These are phyloP conservation scores for Cantharis lateralis DNA, from an alignment of 2,888 invertebrate species.

Conservation along the genomic window DNA sequence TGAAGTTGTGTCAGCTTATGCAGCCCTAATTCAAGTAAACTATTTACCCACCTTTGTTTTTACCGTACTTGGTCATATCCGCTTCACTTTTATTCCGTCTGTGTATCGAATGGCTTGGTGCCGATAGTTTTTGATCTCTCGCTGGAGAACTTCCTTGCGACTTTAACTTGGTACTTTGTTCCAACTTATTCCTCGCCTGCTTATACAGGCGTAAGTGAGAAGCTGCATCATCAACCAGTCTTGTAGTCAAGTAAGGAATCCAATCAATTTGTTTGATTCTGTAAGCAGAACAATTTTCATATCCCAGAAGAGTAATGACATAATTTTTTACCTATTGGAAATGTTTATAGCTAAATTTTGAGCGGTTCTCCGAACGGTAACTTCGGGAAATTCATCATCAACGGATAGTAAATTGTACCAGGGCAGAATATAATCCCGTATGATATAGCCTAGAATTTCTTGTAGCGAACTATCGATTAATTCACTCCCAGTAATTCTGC, in stretches of 20 bases:
- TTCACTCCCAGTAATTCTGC: slow-evolving; percentile 80
- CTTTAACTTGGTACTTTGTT: slow-evolving; percentile 45
- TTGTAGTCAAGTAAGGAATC: slow-evolving; percentile 85
- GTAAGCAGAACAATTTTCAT: slow-evolving; percentile 7
- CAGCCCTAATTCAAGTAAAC: no score
- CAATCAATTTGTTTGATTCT: slow-evolving; percentile 85
- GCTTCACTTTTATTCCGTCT: slow-evolving; percentile 76
- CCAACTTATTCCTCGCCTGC: slow-evolving; percentile 66
- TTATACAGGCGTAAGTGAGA: slow-evolving; percentile 86
- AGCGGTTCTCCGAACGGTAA: slow-evolving; percentile 67
- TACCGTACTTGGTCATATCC: slow-evolving; percentile 68
- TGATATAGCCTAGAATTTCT: slow-evolving; percentile 79
- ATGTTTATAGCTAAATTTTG: slow-evolving; percentile 73
- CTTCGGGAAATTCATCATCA: slow-evolving; percentile 75
- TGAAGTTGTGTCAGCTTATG: no score
- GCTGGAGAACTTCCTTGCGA: slow-evolving; percentile 48
- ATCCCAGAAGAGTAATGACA: not conserved
- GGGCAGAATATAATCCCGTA: slow-evolving; percentile 81
- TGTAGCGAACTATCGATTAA: slow-evolving; percentile 85
- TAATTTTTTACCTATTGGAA: slow-evolving; percentile 64
- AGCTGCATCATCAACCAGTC: slow-evolving; percentile 88
- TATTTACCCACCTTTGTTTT: slow-evolving; percentile 51
- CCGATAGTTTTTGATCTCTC: slow-evolving; percentile 47
- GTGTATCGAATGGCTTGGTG: slow-evolving; percentile 56
- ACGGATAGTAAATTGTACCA: slow-evolving; percentile 72